Conservation (phyloP, 2,113 vertebrate species). For the Takifugu flavidus region DNA sequence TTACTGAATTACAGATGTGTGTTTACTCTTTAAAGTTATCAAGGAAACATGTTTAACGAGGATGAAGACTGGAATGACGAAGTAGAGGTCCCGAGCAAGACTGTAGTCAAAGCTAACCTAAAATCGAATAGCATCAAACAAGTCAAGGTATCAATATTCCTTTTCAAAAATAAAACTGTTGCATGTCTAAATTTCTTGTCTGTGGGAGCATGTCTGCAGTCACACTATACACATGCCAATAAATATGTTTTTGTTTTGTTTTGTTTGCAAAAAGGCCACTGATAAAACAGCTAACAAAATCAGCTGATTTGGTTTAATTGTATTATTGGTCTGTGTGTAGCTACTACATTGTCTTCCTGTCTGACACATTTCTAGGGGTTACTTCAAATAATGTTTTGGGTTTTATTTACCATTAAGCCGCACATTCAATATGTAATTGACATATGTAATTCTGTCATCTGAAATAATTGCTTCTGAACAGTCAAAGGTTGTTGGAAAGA, state of each 20-base stretch:
- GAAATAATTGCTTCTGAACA: constrained; percentile 6
- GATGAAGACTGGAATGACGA: constrained; percentile 75
- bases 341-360: neutral
- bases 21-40: neutral
- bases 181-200: too few relatives aligned
- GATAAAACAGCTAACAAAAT: neutral
- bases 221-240: neutral
- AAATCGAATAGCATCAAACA: constrained; percentile 8
- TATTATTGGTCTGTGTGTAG: neutral
- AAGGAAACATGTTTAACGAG: constrained; percentile 71
- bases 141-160: constrained; percentile 35
- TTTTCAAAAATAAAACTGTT: too few relatives aligned
- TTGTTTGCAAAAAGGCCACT: neutral
- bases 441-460: neutral
- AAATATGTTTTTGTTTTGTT: neutral
- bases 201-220: neutral
- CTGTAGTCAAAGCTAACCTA: constrained; percentile 6
- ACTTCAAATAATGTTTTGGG: too few relatives aligned
- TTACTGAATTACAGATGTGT: neutral
- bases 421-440: neutral
- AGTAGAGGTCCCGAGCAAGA: constrained; percentile 20
- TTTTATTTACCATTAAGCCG: too few relatives aligned
- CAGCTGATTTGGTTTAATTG: neutral
- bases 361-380: neutral
- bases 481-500: constrained; percentile 59